A percentile compares a stretch with the other conserved stretches of the same genome.
phyloP scores from a whole-genome alignment of 2,888 invertebrate species.

The Neoascia interrupta region DNA sequence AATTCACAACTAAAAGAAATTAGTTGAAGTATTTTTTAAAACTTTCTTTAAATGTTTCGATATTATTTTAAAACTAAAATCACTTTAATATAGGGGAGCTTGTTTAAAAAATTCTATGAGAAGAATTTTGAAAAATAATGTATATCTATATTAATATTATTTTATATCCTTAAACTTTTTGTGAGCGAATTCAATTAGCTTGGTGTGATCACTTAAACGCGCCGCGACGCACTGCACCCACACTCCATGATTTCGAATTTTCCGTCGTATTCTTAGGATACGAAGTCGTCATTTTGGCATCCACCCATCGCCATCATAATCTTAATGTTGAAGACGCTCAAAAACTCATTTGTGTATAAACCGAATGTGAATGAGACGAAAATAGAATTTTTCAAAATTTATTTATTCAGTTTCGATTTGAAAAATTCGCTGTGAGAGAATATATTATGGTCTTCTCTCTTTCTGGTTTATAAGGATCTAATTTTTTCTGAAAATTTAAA shows the following conservation, averaged over 20 bases:
- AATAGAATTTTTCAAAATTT: conserved; percentile 68
- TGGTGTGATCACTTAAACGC: conserved; percentile 72
- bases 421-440: conserved; percentile 51
- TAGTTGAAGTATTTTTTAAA: conserved; percentile 4
- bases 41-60: neutral
- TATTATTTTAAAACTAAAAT: neutral
- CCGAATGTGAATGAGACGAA: conserved; percentile 68
- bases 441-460: conserved; percentile 37
- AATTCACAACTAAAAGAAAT: neutral
- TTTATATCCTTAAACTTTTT: conserved; percentile 1
- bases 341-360: conserved; percentile 54
- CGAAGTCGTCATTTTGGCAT: conserved; percentile 68
- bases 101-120: neutral
- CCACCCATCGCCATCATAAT: conserved; percentile 69
- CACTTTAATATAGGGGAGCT: too few species aligned
- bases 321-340: conserved; percentile 53
- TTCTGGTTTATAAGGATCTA: conserved; percentile 51
- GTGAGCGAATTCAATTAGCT: neutral
- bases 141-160: neutral
- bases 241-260: conserved; percentile 76
- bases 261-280: conserved; percentile 63
- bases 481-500: conserved; percentile 24
- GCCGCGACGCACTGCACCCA: conserved; percentile 80
- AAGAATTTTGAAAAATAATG: too few species aligned
- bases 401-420: conserved; percentile 66